phyloP scores from a whole-genome alignment of 2,797 vertebrate species.

The Synanceia verrucosa region DNA sequence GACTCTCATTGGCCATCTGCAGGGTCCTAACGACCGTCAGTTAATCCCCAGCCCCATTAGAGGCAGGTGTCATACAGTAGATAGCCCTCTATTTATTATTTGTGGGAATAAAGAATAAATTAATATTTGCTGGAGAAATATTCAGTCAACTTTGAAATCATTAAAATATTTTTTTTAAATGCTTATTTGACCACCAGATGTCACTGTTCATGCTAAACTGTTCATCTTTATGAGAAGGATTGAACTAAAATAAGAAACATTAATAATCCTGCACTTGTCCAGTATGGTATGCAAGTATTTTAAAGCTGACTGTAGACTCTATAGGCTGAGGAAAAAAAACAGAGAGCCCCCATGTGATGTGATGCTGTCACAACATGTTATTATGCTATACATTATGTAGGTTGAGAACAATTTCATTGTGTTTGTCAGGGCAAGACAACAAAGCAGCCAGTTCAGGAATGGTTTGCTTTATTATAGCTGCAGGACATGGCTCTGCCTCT shows the following conservation, averaged over 20 bases:
- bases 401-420: slow-evolving; percentile 63
- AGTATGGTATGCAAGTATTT: background rate
- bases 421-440: slow-evolving; percentile 44
- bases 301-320: background rate
- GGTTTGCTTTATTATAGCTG: slow-evolving; percentile 50
- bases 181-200: background rate
- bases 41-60: accelerated
- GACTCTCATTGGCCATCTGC: slow-evolving; percentile 23
- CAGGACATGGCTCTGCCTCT: slow-evolving; percentile 18
- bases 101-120: background rate
- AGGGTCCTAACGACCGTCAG: slow-evolving; percentile 63
- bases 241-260: background rate
- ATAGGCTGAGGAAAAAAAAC: background rate
- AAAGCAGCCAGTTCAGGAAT: slow-evolving; percentile 75
- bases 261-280: background rate
- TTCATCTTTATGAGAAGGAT: background rate
- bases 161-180: no score
- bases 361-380: slow-evolving; percentile 26
- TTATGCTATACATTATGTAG: slow-evolving; percentile 38
- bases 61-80: background rate
- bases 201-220: background rate
- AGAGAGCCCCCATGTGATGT: background rate
- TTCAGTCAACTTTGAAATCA: background rate
- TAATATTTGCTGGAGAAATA: background rate
- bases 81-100: background rate